A percentile compares a stretch with the other conserved stretches of the same genome.
Conservation (phyloP, 2,888 invertebrate genomes). For the Tortrix viridana region DNA sequence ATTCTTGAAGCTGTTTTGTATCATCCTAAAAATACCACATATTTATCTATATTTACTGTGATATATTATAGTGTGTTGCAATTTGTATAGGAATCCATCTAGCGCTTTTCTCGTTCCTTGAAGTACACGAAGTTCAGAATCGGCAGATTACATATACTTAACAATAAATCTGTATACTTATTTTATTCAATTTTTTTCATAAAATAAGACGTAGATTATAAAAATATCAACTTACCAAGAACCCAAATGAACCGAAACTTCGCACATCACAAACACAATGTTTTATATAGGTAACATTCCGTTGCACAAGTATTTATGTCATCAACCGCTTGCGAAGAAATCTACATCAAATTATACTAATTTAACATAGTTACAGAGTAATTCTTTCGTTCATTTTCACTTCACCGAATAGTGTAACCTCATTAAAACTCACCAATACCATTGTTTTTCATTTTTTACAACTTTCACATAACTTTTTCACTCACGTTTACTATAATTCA, state of each 20-base stretch:
- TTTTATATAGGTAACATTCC: constrained; percentile 3
- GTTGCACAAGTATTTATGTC: constrained; percentile 1
- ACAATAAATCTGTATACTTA: no score
- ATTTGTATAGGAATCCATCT: no score
- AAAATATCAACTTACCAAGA: constrained; percentile 18
- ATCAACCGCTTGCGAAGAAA: constrained; percentile 3
- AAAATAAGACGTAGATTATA: not conserved
- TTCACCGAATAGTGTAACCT: not conserved
- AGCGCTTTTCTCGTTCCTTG: no score
- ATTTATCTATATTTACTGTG: no score
- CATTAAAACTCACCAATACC: not conserved
- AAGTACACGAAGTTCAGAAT: no score
- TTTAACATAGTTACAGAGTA: constrained; percentile 9
- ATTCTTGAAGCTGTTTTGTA: no score
- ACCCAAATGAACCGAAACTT: constrained; percentile 20
- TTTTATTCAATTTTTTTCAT: no score
- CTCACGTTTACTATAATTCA: constrained; percentile 1
- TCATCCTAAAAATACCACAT: no score
- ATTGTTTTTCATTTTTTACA: constrained; percentile 3
- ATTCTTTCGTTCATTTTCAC: constrained; percentile 6
- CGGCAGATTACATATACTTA: no score
- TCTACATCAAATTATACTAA: constrained; percentile 4
- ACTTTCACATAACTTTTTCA: constrained; percentile 14
- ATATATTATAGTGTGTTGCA: no score
- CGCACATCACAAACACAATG: constrained; percentile 27